Conservation (phyloP, 2,888 invertebrate species). For the Drosophila robusta region DNA sequence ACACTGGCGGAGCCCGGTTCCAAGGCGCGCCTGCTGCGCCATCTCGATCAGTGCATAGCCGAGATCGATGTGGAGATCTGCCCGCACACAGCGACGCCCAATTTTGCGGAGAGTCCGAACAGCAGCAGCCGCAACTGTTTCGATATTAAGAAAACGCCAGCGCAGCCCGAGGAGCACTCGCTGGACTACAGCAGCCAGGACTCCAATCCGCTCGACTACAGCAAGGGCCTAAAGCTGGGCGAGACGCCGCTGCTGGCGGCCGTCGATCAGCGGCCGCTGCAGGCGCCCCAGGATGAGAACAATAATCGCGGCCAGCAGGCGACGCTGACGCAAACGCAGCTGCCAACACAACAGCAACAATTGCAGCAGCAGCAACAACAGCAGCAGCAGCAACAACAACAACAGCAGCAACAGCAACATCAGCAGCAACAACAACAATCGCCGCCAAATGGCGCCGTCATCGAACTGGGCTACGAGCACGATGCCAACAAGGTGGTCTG, state of each 20-base stretch:
- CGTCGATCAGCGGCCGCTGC: constrained; percentile 44
- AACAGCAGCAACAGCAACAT: constrained; percentile 13
- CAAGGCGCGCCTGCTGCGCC: constrained; percentile 87
- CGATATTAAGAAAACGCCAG: constrained; percentile 71
- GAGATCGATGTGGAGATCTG: constrained; percentile 87
- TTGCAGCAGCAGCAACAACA: constrained; percentile 21
- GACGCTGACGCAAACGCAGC: constrained; percentile 25
- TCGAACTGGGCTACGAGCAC: constrained; percentile 65
- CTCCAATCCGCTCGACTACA: constrained; percentile 86
- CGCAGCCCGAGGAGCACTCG: constrained; percentile 81
- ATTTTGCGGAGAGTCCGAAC: constrained; percentile 80
- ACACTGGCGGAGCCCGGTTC: constrained; percentile 86
- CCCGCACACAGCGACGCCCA: constrained; percentile 74
- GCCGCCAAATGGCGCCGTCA: constrained; percentile 43
- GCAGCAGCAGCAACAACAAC: constrained; percentile 3
- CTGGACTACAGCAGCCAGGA: constrained; percentile 83
- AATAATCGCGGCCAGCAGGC: constrained; percentile 78
- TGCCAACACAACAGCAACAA: constrained; percentile 20
- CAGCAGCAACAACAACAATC: constrained; percentile 17
- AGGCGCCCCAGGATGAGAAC: constrained; percentile 81
- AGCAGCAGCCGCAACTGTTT: constrained; percentile 82
- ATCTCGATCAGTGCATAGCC: constrained; percentile 87
- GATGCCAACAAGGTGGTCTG: constrained; percentile 72
- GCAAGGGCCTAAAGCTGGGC: constrained; percentile 83
- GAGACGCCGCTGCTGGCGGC: constrained; percentile 24